phyloP scores from a whole-genome alignment of 2,888 invertebrate species.

The Phalera bucephala region DNA sequence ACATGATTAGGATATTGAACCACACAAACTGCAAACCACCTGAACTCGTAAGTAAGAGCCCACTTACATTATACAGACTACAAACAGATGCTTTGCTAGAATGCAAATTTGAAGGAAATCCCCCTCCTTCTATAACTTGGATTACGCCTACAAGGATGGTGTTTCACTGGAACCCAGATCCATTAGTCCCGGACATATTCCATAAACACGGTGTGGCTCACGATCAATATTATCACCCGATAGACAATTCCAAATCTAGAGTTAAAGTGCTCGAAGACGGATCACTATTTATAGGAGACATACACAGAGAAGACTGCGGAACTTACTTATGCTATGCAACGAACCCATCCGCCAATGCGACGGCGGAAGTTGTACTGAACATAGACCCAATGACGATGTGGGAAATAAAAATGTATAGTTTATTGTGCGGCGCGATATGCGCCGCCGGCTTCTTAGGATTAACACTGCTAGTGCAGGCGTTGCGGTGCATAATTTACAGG shows the following conservation, averaged over 20 bases:
- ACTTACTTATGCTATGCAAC: constrained; percentile 93
- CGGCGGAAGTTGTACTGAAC: constrained; percentile 88
- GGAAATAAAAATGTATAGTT: constrained; percentile 92
- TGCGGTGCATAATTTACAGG: constrained; percentile 88
- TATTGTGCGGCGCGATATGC: constrained; percentile 90
- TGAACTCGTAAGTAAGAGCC: constrained; percentile 82
- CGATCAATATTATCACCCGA: constrained; percentile 72
- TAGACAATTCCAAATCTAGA: constrained; percentile 78
- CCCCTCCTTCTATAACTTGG: constrained; percentile 92
- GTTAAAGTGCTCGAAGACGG: constrained; percentile 89
- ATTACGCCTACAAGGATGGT: constrained; percentile 89
- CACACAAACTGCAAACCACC: constrained; percentile 88
- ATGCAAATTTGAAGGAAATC: constrained; percentile 90
- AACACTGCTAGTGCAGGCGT: constrained; percentile 90
- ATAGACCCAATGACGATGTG: constrained; percentile 94
- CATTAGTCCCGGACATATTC: constrained; percentile 85
- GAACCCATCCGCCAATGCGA: constrained; percentile 91
- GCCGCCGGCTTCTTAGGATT: constrained; percentile 91
- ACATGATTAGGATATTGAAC: constrained; percentile 87
- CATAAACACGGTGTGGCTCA: constrained; percentile 86
- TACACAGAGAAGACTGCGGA: constrained; percentile 92
- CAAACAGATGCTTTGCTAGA: constrained; percentile 87
- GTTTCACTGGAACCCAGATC: constrained; percentile 91
- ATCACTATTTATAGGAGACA: constrained; percentile 87
- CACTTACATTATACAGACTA: constrained; percentile 84